Percentiles rank a stretch among this genome's conserved stretches.
Evolutionary conservation across 2,113 vertebrate genomes (phyloP).

Genomic region (Ovis aries): ARS-UI_Ramb_v3.0 NC_056055.1:218334001-218334500

Average conservation of each 20-base stretch:
- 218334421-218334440: neutral
- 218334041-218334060: neutral
- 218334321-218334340: accelerated
- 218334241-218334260: neutral
- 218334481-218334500: neutral
- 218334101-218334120: neutral
- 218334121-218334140: neutral
- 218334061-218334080: neutral
- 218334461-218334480: neutral
- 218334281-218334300: neutral
- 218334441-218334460: neutral
- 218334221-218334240: neutral
- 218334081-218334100: neutral
- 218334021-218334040: neutral
- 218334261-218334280: neutral
- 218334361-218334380: neutral
- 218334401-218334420: neutral
- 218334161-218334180: neutral
- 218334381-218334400: neutral
- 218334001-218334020: neutral
- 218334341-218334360: neutral
- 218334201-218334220: neutral
- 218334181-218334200: neutral
- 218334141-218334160: neutral
- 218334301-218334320: neutral